Evolutionary conservation across 2,797 vertebrate species (phyloP), one percentile per base, ranked within the genome.

Genomic region (Pyrocephalus nanus): DNA sequence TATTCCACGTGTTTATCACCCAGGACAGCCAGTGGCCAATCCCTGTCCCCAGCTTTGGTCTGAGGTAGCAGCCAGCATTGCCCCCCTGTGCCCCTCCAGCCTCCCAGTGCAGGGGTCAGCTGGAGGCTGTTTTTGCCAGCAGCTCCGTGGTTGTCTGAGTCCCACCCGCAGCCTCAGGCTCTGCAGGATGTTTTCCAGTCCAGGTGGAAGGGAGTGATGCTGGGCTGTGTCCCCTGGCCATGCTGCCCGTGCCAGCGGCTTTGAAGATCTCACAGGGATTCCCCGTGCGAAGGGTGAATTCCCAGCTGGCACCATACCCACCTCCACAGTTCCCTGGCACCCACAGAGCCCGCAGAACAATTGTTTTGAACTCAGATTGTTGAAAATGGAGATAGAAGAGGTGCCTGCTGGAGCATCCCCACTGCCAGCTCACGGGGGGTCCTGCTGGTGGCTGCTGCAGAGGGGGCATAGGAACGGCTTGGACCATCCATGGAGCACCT

Each of bases 241-340:
- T 62, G 60, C 53, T 10, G 2, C 78, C 69, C 1, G 1, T 90
- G 93, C 94, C 91, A 75, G 43, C 6, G 0, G 60, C 86, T 95
- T 94, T 90, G 90, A 88, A 95, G 88, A 69, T 74, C 79, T 29
- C 9, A 0, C 60, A 96, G 94, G 90, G 92, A 95, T 96, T 95
- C 55, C 96, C 88, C 84, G 1, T 73, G 48, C 3, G 0, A n/a
- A 89, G 88, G 90, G 92, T 88, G 83, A 95, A 96, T 97, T 96
- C 93, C 88, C 93, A 95, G 48, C 69, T 92, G 90, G 94, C 91
- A 86, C 69, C 54, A 3, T 57, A 79, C 92, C 71, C 88, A 40
- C 53, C 50, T 89, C 65, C 2, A 2, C 58, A 1, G 4, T 16
- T 87, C 84, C 78, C 87, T 88, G 91, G 95, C 92, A 92, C 69